Percentiles rank a stretch among this genome's conserved stretches.
These are phyloP conservation scores for Abrostola tripartita DNA, from an alignment of 2,888 invertebrate genomes.

Conservation along the genomic window DNA sequence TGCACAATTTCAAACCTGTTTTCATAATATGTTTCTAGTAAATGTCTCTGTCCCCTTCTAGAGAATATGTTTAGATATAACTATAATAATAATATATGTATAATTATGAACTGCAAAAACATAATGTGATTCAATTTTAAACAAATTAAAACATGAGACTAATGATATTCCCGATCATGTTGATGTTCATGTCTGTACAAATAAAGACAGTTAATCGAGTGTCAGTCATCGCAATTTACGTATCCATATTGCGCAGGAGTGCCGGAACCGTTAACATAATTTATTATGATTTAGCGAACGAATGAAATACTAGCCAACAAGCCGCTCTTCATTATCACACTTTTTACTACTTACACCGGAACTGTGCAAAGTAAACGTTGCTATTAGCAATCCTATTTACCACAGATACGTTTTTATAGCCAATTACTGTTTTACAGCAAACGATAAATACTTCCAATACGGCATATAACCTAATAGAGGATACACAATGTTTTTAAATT, in stretches of 20 bases:
- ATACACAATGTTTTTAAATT: conserved; percentile 58
- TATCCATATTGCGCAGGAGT: conserved; percentile 25
- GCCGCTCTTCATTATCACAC: conserved; percentile 49
- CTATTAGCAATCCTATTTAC: conserved; percentile 57
- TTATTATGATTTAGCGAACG: conserved; percentile 34
- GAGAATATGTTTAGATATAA: too few relatives aligned
- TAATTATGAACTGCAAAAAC: background rate
- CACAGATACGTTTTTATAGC: conserved; percentile 56
- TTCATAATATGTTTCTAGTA: too few relatives aligned
- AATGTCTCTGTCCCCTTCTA: too few relatives aligned
- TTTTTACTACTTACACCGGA: conserved; percentile 53
- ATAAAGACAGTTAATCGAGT: conserved; percentile 24
- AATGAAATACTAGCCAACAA: conserved; percentile 40
- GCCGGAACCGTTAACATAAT: conserved; percentile 32
- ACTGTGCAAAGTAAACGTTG: conserved; percentile 50
- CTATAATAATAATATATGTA: too few relatives aligned
- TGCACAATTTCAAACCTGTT: too few relatives aligned
- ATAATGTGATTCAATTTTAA: background rate
- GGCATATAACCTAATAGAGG: conserved; percentile 52
- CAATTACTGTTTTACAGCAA: conserved; percentile 57
- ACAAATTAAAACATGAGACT: background rate
- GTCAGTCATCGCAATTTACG: conserved; percentile 22
- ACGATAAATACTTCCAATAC: conserved; percentile 53
- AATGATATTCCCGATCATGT: background rate
- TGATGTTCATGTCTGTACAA: conserved; percentile 10